Evolutionary conservation across 2,888 invertebrate genomes (phyloP).

Genomic region (Ferrisia virgata): DNA sequence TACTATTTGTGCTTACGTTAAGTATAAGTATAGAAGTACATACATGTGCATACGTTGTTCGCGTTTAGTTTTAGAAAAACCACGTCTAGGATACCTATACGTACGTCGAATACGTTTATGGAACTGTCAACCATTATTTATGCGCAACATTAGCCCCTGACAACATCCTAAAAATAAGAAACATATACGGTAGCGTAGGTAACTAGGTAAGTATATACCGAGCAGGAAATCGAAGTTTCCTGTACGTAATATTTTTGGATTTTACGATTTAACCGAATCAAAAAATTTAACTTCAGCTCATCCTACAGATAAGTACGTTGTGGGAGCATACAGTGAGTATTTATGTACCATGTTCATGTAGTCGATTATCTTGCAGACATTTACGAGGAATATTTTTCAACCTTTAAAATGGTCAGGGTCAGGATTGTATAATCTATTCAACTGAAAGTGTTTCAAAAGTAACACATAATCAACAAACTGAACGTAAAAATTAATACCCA

Average conservation of each 20-base stretch:
- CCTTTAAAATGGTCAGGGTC: too few relatives aligned
- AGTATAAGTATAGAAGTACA: too few relatives aligned
- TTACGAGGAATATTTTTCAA: too few relatives aligned
- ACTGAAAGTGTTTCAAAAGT: too few relatives aligned
- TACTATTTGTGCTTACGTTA: not conserved
- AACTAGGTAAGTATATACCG: too few relatives aligned
- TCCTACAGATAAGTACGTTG: not conserved
- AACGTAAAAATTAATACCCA: too few relatives aligned
- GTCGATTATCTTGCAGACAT: too few relatives aligned
- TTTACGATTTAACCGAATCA: slow-evolving; percentile 1
- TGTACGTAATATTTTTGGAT: not conserved
- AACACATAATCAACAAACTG: too few relatives aligned
- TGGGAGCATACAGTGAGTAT: too few relatives aligned
- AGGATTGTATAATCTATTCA: too few relatives aligned
- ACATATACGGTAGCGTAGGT: not conserved
- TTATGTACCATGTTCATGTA: not conserved
- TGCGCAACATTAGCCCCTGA: slow-evolving; percentile 4
- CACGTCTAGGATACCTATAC: too few relatives aligned
- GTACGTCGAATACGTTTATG: not conserved
- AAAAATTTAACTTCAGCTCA: not conserved
- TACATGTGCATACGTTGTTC: not conserved
- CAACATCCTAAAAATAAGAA: slow-evolving; percentile 25
- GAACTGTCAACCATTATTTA: slow-evolving; percentile 28
- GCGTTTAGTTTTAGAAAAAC: not conserved
- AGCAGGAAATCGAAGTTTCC: slow-evolving; percentile 23